Base-by-base conservation (phyloP, 1,140 invertebrate genomes). In the Marisa cornuarietis region DNA sequence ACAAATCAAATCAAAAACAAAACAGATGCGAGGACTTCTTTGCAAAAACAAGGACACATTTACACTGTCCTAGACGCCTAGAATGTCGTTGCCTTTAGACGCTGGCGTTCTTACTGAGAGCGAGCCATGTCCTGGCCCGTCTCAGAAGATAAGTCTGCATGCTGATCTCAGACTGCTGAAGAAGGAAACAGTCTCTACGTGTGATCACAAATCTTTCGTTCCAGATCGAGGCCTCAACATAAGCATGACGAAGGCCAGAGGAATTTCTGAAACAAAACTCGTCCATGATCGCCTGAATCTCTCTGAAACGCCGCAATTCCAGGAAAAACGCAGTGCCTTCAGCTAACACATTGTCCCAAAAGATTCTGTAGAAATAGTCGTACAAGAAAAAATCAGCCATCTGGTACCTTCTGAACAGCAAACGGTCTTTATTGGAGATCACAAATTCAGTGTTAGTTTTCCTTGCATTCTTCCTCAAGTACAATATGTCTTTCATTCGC, bases 401-500 rank as follows among this genome's bases (percentile, higher is more conserved):
- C 49, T 78, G 62, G 72, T 79, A 82, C 16, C 79, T 52, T 51
- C 31, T 66, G 20, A 83, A 72, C 10, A 71, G n/a, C 7, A 31
- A 31, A 16, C 52, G 24, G n/a, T 84, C 82, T 18, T 78, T 62
- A 10, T 18, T 52, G 9, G 54, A 79, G 51, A 80, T 26, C 16
- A 76, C 42, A 1, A 66, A n/a, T 5, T 75, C 24, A 11, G 78
- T 71, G 11, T 22, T 49, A 6, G 6, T 62, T 51, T 75, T 63
- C 18, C 79, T 68, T 3, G 26, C 63, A 42, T 85, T 84, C 62
- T 75, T 82, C 16, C 18, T 26, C 24, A 83, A 49, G 81, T 88
- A 91, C 0, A 91, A 71, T 10, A 93, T 87, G 77, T 92, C 88
- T 65, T 90, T 86, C 26, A 91, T 84, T 11, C 89, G 83, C 92